Evolutionary conservation across 2,888 invertebrate genomes (phyloP).

Genomic region (Mythimna vitellina): DNA sequence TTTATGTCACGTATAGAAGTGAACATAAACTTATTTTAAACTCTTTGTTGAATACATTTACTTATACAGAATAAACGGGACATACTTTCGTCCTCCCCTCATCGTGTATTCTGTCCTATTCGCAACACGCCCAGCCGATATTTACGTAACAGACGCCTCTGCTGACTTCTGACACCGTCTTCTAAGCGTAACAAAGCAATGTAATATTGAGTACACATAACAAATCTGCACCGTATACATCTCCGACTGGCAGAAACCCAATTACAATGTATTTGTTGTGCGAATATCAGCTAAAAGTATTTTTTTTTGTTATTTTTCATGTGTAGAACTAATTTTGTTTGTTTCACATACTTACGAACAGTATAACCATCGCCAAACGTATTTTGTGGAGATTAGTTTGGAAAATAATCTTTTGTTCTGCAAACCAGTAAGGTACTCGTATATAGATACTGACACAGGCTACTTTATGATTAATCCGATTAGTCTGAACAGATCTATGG

Average conservation of each 20-base stretch:
- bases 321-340: constrained; percentile 18
- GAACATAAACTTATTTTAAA: constrained; percentile 81
- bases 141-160: constrained; percentile 87
- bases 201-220: constrained; percentile 77
- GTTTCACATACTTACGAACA: constrained; percentile 6
- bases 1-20: constrained; percentile 71
- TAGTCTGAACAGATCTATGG: constrained; percentile 48
- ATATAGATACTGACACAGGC: background rate
- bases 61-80: constrained; percentile 80
- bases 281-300: constrained; percentile 49
- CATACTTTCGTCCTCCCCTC: constrained; percentile 82
- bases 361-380: background rate
- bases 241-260: constrained; percentile 71
- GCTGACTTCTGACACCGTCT: constrained; percentile 85
- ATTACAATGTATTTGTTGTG: constrained; percentile 70
- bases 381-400: background rate
- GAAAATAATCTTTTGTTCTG: background rate
- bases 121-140: constrained; percentile 88
- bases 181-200: constrained; percentile 77
- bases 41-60: constrained; percentile 81
- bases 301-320: constrained; percentile 23
- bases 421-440: background rate
- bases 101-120: constrained; percentile 88
- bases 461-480: constrained; percentile 44
- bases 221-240: constrained; percentile 74